Evolutionary conservation across 2,888 invertebrate species (phyloP).

Genomic region (Ochropleura leucogaster): DNA sequence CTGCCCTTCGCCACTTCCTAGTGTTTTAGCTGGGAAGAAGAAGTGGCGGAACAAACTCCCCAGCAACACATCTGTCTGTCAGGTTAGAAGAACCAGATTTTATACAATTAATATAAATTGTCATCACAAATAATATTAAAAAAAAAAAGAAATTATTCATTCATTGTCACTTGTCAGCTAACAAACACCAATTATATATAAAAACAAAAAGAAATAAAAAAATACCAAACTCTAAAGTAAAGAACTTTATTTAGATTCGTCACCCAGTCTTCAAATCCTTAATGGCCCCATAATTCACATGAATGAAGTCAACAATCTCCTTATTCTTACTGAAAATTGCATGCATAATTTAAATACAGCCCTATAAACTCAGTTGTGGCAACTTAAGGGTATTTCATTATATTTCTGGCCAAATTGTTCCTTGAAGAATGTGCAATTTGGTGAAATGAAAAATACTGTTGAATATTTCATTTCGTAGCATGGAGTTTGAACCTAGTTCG

Average conservation of each 20-base stretch:
- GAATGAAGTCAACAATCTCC: slow-evolving; percentile 2
- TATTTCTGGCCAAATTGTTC: slow-evolving; percentile 33
- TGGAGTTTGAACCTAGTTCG: background rate
- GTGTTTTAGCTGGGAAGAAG: too few relatives aligned
- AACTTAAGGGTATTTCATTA: slow-evolving; percentile 33
- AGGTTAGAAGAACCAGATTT: too few relatives aligned
- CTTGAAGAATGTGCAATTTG: slow-evolving; percentile 36
- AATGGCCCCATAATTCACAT: slow-evolving; percentile 10
- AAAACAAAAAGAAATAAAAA: too few relatives aligned
- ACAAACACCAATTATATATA: too few relatives aligned
- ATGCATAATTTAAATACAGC: slow-evolving; percentile 29
- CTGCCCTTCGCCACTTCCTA: too few relatives aligned
- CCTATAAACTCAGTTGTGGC: background rate
- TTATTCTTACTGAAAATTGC: slow-evolving; percentile 2
- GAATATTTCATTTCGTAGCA: slow-evolving; percentile 38
- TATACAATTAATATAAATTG: too few relatives aligned
- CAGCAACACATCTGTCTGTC: too few relatives aligned
- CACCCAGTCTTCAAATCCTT: background rate
- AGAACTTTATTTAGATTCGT: background rate
- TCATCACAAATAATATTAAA: too few relatives aligned
- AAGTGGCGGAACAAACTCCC: too few relatives aligned
- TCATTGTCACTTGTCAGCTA: too few relatives aligned
- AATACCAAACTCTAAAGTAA: too few relatives aligned
- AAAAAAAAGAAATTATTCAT: too few relatives aligned
- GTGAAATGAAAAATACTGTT: slow-evolving; percentile 47